Evolutionary conservation across 2,113 vertebrate genomes (phyloP), one percentile per base, ranked within the genome.

Genomic region (Lipophrys pholis): DNA sequence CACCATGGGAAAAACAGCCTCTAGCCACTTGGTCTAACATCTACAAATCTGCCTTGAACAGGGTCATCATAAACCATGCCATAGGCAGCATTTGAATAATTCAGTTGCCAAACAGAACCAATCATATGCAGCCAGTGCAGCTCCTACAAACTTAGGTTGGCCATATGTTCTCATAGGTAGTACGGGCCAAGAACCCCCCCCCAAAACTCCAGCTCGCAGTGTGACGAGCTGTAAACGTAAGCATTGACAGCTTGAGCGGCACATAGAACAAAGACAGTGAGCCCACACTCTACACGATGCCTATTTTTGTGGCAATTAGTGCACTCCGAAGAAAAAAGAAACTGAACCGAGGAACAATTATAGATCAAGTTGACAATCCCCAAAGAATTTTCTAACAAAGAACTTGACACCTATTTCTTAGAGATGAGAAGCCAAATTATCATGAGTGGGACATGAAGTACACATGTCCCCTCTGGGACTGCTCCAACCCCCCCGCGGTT

Each of bases 261-360:
- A 16, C 6, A 6, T 43, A 50, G 50, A 63, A 58, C 41, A 70
- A 59, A 51, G 56, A 66, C 5, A 0, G 21, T 30, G 8, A 30
- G 0, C 39, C 30, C 3, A n/a, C 1, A 21, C 42, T 35, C 58
- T 6, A 43, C 41, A 21, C 39, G 17, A 72, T 11, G 42, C 9
- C 78, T 69, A 63, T 69, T 80, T 73, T 46, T 2, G 16, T 68
- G 69, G 73, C 35, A 79, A 77, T 81, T 81, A 81, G 53, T 51
- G 48, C 56, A 5, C 50, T 62, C 17, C 39, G 72, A 16, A 35
- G 9, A n/a, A 16, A 15, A 21, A 1, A 10, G n/a, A 62, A 11
- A 59, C 6, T 40, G 3, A 43, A 40, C 8, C 41, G 50, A 56
- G 50, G 50, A 69, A 64, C 62, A 75, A 75, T 56, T 69, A 52